Percentiles rank a stretch among this genome's conserved stretches.
These are phyloP conservation scores for Chelonus insularis DNA, from an alignment of 1,140 invertebrate species.

Conservation along the genomic window DNA sequence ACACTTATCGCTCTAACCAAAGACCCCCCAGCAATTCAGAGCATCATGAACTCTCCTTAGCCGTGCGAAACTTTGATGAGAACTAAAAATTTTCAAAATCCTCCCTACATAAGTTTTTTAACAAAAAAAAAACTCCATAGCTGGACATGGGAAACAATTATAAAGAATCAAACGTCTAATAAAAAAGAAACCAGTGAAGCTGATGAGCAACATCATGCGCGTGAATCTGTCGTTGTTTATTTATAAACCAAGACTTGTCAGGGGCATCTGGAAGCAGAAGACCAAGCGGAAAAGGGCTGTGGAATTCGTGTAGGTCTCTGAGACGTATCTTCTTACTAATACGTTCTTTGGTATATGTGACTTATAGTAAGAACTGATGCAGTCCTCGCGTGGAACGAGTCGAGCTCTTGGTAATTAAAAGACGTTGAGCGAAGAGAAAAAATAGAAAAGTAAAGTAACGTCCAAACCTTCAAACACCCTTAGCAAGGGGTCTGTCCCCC, in stretches of 20 bases:
- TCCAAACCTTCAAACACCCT: constrained; percentile 52
- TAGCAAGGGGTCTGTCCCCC: constrained; percentile 52
- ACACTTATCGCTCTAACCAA: too few species aligned
- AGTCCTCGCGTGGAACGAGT: not conserved
- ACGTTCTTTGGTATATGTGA: too few species aligned
- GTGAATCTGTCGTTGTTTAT: constrained; percentile 5
- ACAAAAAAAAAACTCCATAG: too few species aligned
- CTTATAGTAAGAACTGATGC: too few species aligned
- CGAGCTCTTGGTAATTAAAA: not conserved
- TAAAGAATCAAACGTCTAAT: not conserved
- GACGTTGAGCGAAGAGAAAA: not conserved
- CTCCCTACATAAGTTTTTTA: too few species aligned
- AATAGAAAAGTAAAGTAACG: constrained; percentile 32
- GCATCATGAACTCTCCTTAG: too few species aligned
- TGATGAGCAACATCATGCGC: not conserved
- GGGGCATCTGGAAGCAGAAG: constrained; percentile 14
- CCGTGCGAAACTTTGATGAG: too few species aligned
- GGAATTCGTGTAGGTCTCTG: not conserved
- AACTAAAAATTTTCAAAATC: not conserved
- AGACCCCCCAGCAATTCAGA: too few species aligned
- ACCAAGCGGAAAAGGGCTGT: not conserved
- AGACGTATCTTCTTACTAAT: not conserved
- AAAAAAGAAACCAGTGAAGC: not conserved
- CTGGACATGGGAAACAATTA: not conserved
- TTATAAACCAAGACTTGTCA: not conserved